Evolutionary conservation across 2,888 invertebrate genomes (phyloP).

Genomic region (Gymnoscelis rufifasciata): DNA sequence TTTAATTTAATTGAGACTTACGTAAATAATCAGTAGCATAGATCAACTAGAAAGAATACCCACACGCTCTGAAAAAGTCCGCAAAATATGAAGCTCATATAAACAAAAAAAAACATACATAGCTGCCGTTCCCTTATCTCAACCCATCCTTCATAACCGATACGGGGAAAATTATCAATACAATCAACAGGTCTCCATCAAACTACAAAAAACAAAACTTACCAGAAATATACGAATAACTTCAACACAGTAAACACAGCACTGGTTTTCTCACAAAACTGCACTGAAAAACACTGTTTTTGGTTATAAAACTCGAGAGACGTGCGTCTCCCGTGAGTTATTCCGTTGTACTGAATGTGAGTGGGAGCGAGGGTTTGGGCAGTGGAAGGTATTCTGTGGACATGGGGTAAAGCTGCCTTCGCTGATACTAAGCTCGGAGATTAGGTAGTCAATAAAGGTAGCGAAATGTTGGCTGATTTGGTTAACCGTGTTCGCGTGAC

Average conservation of each 20-base stretch:
- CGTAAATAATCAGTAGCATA: no score
- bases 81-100: background rate
- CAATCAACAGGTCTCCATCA: background rate
- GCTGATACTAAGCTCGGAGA: background rate
- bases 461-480: background rate
- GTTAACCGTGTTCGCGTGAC: no score
- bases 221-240: constrained; percentile 1
- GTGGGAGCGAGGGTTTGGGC: background rate
- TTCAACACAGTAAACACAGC: constrained; percentile 2
- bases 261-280: constrained; percentile 17
- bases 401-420: background rate
- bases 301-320: background rate
- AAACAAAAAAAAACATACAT: background rate
- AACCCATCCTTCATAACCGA: background rate
- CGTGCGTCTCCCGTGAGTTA: constrained; percentile 3
- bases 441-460: constrained; percentile 2
- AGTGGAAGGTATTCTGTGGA: background rate
- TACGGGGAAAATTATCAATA: background rate
- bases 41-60: no score
- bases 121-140: background rate
- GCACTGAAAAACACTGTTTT: constrained; percentile 15
- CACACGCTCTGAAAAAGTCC: no score
- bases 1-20: no score
- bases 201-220: background rate
- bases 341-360: constrained; percentile 6